Evolutionary conservation across 2,113 vertebrate genomes (phyloP), one percentile per base, ranked within the genome.

Genomic region (Brienomyrus brachyistius): DNA sequence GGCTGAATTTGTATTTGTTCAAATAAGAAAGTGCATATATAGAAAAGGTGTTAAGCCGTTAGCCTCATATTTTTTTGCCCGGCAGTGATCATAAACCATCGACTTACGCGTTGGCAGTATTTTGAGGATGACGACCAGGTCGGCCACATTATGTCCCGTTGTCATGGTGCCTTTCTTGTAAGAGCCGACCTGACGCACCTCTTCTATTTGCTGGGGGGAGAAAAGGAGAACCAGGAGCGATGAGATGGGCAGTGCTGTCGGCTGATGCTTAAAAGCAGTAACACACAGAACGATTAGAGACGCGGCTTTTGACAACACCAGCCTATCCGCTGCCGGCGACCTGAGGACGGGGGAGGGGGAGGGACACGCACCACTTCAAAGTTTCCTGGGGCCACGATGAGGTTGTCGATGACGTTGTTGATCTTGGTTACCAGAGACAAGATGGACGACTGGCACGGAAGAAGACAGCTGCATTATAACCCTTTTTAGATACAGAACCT

Each of bases 101-200:
- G 0, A 97, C 98, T 96, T 93, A 99, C 98, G 0, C 5, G 98
- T 99, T 2, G 98, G 98, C 3, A 99, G 91, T 93, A 99, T 99
- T 93, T 99, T 99, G 4, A 99, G 96, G 89, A 99, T 99, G 10
- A 99, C 98, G 0, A 99, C 98, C 86, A 99, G 94, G 54, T 99
- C 98, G 0, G 98, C 98, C 56, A 99, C 98, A 0, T 99, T 99
- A 94, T 99, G 98, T 88, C 98, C 98, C 0, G 97, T 97, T 0
- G 96, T 99, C 98, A 99, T 99, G 5, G 98, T 99, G 1, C 98
- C 98, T 92, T 99, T 99, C 95, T 99, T 99, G 93, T 99, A 99
- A 3, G 98, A 99, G 17, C 98, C 98, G 2, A 99, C 98, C 92
- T 99, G 98, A 70, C 98, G 97, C 50, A 99, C 98, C 92, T 99